Percentiles rank a stretch among this genome's conserved stretches.
phyloP scores from a whole-genome alignment of 2,888 invertebrate species.

The Nephrocerus scutellatus region DNA sequence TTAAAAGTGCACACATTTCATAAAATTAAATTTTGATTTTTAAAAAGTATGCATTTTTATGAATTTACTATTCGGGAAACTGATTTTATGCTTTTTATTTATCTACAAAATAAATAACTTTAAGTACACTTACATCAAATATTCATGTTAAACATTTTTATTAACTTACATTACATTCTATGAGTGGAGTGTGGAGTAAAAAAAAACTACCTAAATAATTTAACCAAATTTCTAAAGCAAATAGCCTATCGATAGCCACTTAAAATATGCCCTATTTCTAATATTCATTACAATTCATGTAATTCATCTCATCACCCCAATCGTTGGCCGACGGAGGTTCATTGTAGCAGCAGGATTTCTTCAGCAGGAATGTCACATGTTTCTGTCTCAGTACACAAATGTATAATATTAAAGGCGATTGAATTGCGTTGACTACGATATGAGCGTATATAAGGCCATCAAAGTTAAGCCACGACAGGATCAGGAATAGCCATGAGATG shows the following conservation, averaged over 20 bases:
- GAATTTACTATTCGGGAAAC: too few species aligned
- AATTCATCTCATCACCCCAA: constrained; percentile 85
- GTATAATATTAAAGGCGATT: constrained; percentile 68
- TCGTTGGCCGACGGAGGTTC: constrained; percentile 68
- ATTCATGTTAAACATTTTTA: constrained; percentile 35
- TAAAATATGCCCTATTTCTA: constrained; percentile 22
- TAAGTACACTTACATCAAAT: constrained; percentile 20
- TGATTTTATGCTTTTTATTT: too few species aligned
- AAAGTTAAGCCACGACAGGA: constrained; percentile 67
- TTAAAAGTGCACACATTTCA: too few species aligned
- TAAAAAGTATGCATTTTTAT: constrained; percentile 11
- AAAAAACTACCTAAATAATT: too few species aligned
- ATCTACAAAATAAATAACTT: constrained; percentile 9
- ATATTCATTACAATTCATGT: constrained; percentile 62
- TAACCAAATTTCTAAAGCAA: too few species aligned
- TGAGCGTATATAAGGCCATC: constrained; percentile 68
- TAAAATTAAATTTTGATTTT: too few species aligned
- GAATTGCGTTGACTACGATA: constrained; percentile 67
- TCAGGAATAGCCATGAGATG: constrained; percentile 66
- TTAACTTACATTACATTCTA: too few species aligned
- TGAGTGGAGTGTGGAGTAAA: too few species aligned
- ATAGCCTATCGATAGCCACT: too few species aligned
- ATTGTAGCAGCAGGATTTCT: constrained; percentile 73
- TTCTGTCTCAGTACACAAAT: constrained; percentile 71
- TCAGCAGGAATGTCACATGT: constrained; percentile 69